phyloP scores from a whole-genome alignment of 2,888 invertebrate species.

The Nipponacmea schrenckii region DNA sequence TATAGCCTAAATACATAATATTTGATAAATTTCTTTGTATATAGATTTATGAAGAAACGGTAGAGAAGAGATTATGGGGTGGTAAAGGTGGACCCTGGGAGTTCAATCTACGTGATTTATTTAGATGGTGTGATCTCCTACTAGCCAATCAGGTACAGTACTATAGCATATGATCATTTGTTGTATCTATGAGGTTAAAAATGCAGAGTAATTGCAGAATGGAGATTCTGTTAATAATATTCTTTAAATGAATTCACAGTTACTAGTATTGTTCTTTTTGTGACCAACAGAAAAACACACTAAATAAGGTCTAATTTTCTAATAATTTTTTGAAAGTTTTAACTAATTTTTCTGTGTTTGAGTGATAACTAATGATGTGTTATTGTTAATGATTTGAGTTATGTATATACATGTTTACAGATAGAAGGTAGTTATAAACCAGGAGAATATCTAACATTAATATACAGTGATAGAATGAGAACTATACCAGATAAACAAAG shows the following conservation, averaged over 20 bases:
- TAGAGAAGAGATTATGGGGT: slow-evolving; percentile 74
- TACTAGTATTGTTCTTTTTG: too few relatives aligned
- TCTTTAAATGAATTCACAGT: too few relatives aligned
- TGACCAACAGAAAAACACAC: too few relatives aligned
- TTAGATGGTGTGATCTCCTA: slow-evolving; percentile 89
- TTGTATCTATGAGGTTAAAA: too few relatives aligned
- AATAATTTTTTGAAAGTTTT: too few relatives aligned
- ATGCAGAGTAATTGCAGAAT: too few relatives aligned
- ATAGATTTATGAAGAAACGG: slow-evolving; percentile 56
- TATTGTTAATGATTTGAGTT: too few relatives aligned
- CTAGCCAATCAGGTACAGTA: slow-evolving; percentile 57
- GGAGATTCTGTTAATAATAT: too few relatives aligned
- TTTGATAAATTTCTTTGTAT: background rate
- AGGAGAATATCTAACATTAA: slow-evolving; percentile 75
- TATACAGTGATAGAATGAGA: slow-evolving; percentile 90
- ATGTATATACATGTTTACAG: slow-evolving; percentile 24
- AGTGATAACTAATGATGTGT: background rate
- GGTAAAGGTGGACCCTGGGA: slow-evolving; percentile 92
- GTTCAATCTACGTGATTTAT: slow-evolving; percentile 94
- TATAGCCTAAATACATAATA: too few relatives aligned
- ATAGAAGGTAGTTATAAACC: slow-evolving; percentile 66
- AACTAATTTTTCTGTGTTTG: background rate
- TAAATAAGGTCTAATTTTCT: too few relatives aligned
- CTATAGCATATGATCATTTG: too few relatives aligned
- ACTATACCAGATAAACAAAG: slow-evolving; percentile 80